Percentiles rank a stretch among this genome's conserved stretches.
Evolutionary conservation across 2,797 vertebrate genomes (phyloP).

Genomic region (Leuciscus waleckii): DNA sequence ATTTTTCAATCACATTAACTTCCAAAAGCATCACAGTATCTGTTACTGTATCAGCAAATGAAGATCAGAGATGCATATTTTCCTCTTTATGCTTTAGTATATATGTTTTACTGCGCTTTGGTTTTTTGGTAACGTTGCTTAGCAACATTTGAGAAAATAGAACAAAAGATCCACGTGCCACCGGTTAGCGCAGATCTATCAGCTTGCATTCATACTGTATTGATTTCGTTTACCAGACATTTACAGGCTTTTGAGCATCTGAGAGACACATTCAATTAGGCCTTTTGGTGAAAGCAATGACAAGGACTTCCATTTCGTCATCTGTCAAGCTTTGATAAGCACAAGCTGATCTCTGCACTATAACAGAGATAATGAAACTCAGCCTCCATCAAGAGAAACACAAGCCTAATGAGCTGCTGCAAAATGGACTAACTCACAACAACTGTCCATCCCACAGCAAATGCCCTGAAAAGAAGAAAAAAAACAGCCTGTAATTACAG

Average conservation of each 20-base stretch:
- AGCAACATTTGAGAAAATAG: neutral
- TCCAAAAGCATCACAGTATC: neutral
- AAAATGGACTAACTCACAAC: constrained; percentile 46
- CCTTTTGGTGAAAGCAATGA: constrained; percentile 40
- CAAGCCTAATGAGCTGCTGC: constrained; percentile 55
- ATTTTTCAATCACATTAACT: neutral
- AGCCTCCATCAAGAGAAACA: constrained; percentile 40
- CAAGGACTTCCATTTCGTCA: constrained; percentile 46
- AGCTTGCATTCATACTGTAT: constrained; percentile 13
- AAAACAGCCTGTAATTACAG: constrained; percentile 43
- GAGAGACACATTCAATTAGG: constrained; percentile 51
- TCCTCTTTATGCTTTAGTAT: neutral
- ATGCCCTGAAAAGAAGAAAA: constrained; percentile 15
- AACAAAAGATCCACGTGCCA: constrained; percentile 1
- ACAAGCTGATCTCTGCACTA: constrained; percentile 48
- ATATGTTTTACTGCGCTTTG: neutral
- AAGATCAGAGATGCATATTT: neutral
- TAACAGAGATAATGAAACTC: constrained; percentile 50
- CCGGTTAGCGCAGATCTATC: neutral
- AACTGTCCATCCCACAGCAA: constrained; percentile 45
- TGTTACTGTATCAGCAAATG: neutral
- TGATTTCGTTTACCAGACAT: constrained; percentile 38
- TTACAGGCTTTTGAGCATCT: constrained; percentile 47
- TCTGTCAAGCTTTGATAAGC: constrained; percentile 58
- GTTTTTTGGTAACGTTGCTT: neutral